Base-by-base conservation (phyloP, 2,888 invertebrate genomes). In the Trachelus tabidus region DNA sequence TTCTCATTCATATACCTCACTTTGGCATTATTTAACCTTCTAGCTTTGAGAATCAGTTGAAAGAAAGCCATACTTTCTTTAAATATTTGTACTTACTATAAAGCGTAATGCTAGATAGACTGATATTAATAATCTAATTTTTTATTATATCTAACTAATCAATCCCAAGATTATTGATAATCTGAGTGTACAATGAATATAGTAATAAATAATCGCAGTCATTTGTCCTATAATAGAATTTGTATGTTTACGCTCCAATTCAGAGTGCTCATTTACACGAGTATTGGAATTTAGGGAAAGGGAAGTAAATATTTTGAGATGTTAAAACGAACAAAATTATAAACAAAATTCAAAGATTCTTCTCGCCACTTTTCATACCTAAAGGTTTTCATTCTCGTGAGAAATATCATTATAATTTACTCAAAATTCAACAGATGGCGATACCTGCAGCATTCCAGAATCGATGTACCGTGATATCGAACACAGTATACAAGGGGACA, bases 1-100 rank as follows among this genome's bases (percentile, higher is more conserved):
- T 95, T 95, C 86, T 95, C 95, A 79, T 93, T 92, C 84, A 93
- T 92, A 83, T 94, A 93, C 73, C 90, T 90, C 73, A 88, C 84
- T 85, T 93, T 91, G 79, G 92, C 91, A 85, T 92, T 93, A 86
- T 93, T 93, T 74, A 94, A 91, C 33, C 92, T 92, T 34, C 92
- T 89, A 69, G 94, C 94, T 88, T 94, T 93, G 89, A 93, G 92
- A 15, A 94, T 88, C 78, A 94, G 90, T 79, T 93, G 92, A 84
- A 94, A 93, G 82, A 93, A 93, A 30, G 94, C 92, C 94, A 94
- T 94, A 82, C 83, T 83, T 34, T 40, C 23, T 69, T 15, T 23
- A 79, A 76, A 73, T 76, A 71, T 33, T 35, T 35, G 3, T 23
- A 34, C 34, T 71, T 30, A 71, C 71, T 71, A 30, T 33, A 34